phyloP scores from a whole-genome alignment of 2,113 vertebrate species.

The Crotalus tigris region DNA sequence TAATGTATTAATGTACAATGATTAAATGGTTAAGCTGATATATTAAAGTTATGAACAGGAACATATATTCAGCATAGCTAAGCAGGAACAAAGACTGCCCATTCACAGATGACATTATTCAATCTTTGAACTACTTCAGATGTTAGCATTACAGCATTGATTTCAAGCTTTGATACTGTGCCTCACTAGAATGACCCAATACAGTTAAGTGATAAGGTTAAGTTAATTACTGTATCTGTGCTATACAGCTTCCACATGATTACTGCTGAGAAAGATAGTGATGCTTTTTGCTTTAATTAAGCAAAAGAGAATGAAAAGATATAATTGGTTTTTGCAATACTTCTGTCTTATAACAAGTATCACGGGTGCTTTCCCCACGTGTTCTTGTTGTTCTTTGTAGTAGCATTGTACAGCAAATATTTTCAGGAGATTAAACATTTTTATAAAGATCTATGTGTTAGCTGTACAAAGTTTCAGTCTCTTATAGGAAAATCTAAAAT shows the following conservation, averaged over 20 bases:
- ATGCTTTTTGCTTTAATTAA: slow-evolving; percentile 92
- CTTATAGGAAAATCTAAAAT: slow-evolving; percentile 46
- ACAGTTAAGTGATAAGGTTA: slow-evolving; percentile 90
- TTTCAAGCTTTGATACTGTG: slow-evolving; percentile 72
- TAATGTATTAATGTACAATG: slow-evolving; percentile 72
- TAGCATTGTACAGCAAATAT: slow-evolving; percentile 44
- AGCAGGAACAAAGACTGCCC: slow-evolving; percentile 64
- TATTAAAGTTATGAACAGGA: slow-evolving; percentile 60
- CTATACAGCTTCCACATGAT: slow-evolving; percentile 84
- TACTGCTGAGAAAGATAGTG: slow-evolving; percentile 82
- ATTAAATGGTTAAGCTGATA: slow-evolving; percentile 74
- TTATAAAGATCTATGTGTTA: slow-evolving; percentile 42
- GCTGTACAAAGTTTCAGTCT: slow-evolving; percentile 57
- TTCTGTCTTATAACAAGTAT: slow-evolving; percentile 66
- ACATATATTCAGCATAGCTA: slow-evolving; percentile 54
- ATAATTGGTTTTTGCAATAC: slow-evolving; percentile 79
- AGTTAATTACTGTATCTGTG: slow-evolving; percentile 88
- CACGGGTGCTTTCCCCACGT: slow-evolving; percentile 48
- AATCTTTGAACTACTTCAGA: slow-evolving; percentile 52
- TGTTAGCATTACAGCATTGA: slow-evolving; percentile 59
- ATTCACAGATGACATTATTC: slow-evolving; percentile 61
- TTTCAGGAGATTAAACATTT: slow-evolving; percentile 46
- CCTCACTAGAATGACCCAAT: slow-evolving; percentile 81
- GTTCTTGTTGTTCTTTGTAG: slow-evolving; percentile 53
- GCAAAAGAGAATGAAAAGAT: slow-evolving; percentile 86